phyloP scores from a whole-genome alignment of 2,888 invertebrate genomes.

The Eueremaeus valkanovi region DNA sequence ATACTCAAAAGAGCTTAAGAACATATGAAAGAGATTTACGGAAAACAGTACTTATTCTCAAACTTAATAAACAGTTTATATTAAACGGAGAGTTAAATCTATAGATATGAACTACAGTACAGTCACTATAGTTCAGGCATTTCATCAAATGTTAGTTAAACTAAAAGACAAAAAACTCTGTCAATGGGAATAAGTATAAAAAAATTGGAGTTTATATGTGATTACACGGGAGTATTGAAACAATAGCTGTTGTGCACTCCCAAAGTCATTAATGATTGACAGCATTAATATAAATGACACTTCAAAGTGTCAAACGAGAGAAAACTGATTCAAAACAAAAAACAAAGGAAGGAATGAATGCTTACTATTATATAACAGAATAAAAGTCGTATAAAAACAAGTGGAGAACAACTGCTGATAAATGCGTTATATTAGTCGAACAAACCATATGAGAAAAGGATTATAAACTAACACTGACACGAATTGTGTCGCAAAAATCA shows the following conservation, averaged over 20 bases:
- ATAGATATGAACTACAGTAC: too few species aligned
- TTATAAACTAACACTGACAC: too few species aligned
- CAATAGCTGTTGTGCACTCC: background rate
- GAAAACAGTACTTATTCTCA: background rate
- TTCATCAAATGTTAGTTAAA: conserved; percentile 9
- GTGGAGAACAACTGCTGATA: background rate
- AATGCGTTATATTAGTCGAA: too few species aligned
- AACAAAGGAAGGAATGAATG: too few species aligned
- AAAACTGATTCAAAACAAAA: too few species aligned
- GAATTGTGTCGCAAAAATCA: too few species aligned
- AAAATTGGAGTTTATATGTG: conserved; percentile 3
- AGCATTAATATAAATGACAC: conserved; percentile 25
- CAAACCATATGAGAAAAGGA: too few species aligned
- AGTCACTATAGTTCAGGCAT: background rate
- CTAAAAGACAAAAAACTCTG: background rate
- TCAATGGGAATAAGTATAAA: background rate
- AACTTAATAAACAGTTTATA: background rate
- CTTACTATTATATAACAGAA: too few species aligned
- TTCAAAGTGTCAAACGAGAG: background rate
- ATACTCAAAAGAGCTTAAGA: too few species aligned
- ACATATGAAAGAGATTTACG: background rate
- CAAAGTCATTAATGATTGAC: conserved; percentile 25
- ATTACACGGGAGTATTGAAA: conserved; percentile 6
- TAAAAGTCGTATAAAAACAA: too few species aligned
- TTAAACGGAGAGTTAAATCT: background rate